Evolutionary conservation across 2,888 invertebrate species (phyloP).

Genomic region (Cataglyphis cursor): DNA sequence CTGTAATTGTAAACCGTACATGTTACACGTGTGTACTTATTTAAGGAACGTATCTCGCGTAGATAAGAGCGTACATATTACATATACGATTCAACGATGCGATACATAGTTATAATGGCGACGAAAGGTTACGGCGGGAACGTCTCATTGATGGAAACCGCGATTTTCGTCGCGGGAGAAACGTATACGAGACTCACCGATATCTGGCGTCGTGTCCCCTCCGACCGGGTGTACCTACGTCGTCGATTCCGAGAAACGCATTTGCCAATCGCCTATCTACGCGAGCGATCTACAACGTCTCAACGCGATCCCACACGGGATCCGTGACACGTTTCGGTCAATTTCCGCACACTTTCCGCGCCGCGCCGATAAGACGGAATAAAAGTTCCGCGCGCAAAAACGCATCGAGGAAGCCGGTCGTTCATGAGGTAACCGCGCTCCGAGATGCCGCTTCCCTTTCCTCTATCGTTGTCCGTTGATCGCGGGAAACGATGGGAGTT

Average conservation of each 20-base stretch:
- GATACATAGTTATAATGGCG: conserved; percentile 14
- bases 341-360: not conserved
- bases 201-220: not conserved
- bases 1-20: too few species aligned
- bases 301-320: too few species aligned
- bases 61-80: too few species aligned
- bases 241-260: too few species aligned
- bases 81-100: not conserved
- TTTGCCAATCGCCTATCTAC: too few species aligned
- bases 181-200: not conserved
- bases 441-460: not conserved
- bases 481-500: not conserved
- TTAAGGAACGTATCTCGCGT: too few species aligned
- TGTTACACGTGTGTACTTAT: too few species aligned
- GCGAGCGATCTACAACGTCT: too few species aligned
- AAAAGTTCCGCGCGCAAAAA: not conserved
- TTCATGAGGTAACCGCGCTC: not conserved
- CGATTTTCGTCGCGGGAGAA: too few species aligned
- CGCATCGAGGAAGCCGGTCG: not conserved
- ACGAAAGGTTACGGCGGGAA: conserved; percentile 35
- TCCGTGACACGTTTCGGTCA: too few species aligned
- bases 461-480: too few species aligned
- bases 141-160: too few species aligned
- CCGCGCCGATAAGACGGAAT: not conserved
- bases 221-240: not conserved